These are phyloP conservation scores for Mactromeris polynyma DNA, from an alignment of 2,888 invertebrate species.

Conservation along the genomic window DNA sequence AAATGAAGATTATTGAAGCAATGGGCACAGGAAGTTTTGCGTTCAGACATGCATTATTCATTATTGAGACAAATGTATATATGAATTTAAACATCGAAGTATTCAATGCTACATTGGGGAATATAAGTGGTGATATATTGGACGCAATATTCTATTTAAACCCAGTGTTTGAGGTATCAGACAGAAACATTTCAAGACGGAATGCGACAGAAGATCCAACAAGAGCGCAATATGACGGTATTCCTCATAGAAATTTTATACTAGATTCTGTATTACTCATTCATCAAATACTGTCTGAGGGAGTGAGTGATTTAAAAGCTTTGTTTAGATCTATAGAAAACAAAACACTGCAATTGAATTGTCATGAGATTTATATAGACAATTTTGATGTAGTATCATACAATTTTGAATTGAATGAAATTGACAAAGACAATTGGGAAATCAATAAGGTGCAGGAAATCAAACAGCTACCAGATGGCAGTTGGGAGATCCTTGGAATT, in stretches of 20 bases:
- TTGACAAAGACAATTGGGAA: constrained; percentile 40
- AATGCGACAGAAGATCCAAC: not conserved
- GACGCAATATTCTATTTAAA: constrained; percentile 38
- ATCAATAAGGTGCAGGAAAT: constrained; percentile 34
- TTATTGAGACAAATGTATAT: constrained; percentile 51
- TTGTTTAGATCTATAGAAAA: constrained; percentile 43
- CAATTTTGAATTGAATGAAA: constrained; percentile 60
- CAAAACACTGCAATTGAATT: constrained; percentile 35
- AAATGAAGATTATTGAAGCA: constrained; percentile 43
- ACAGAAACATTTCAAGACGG: constrained; percentile 13
- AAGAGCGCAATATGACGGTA: not conserved
- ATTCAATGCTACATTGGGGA: constrained; percentile 7
- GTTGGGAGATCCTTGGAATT: constrained; percentile 46
- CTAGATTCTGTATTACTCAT: constrained; percentile 18
- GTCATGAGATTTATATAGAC: constrained; percentile 46
- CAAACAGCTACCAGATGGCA: constrained; percentile 33
- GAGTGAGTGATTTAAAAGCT: not conserved
- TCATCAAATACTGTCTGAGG: constrained; percentile 11
- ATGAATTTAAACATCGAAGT: constrained; percentile 19
- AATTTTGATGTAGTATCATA: constrained; percentile 44
- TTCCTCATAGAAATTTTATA: constrained; percentile 1
- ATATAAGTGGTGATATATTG: constrained; percentile 21
- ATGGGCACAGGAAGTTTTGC: not conserved
- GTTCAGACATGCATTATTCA: constrained; percentile 61
- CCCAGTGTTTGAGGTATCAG: constrained; percentile 23